phyloP scores from a whole-genome alignment of 2,888 invertebrate species.

The Drosophila seclusa region DNA sequence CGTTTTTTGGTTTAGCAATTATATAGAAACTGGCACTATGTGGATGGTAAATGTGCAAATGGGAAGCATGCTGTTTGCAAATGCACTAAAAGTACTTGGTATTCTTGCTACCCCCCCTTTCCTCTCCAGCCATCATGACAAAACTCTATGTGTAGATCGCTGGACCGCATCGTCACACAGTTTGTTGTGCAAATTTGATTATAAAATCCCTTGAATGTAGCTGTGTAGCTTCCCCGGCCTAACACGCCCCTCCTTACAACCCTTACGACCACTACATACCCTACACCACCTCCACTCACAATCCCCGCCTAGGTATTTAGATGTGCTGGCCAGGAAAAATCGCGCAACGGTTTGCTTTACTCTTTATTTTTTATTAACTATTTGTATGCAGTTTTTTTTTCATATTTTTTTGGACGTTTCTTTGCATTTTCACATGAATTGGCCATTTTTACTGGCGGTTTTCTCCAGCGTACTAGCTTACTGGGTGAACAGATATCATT shows the following conservation, averaged over 20 bases:
- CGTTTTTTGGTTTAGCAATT: slow-evolving; percentile 48
- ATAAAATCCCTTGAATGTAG: slow-evolving; percentile 56
- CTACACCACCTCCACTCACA: not conserved
- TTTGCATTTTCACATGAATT: slow-evolving; percentile 68
- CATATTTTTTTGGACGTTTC: not conserved
- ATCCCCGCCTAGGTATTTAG: slow-evolving; percentile 56
- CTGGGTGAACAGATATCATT: slow-evolving; percentile 51
- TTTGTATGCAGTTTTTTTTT: not conserved
- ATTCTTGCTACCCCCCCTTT: not conserved
- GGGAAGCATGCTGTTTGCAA: slow-evolving; percentile 58
- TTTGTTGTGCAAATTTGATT: slow-evolving; percentile 60
- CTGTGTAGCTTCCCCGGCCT: not conserved
- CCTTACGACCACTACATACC: not conserved
- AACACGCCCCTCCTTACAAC: not conserved
- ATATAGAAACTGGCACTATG: slow-evolving; percentile 44
- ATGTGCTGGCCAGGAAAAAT: slow-evolving; percentile 53
- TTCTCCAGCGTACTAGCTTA: slow-evolving; percentile 1
- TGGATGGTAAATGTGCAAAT: slow-evolving; percentile 37
- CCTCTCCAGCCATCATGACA: not conserved
- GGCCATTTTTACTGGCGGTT: slow-evolving; percentile 53
- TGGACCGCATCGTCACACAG: slow-evolving; percentile 48
- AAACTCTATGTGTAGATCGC: slow-evolving; percentile 26
- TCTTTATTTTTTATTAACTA: slow-evolving; percentile 5
- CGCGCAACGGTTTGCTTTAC: slow-evolving; percentile 29
- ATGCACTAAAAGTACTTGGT: slow-evolving; percentile 37